phyloP scores from a whole-genome alignment of 2,797 vertebrate species.

The Tadarida brasiliensis region DNA sequence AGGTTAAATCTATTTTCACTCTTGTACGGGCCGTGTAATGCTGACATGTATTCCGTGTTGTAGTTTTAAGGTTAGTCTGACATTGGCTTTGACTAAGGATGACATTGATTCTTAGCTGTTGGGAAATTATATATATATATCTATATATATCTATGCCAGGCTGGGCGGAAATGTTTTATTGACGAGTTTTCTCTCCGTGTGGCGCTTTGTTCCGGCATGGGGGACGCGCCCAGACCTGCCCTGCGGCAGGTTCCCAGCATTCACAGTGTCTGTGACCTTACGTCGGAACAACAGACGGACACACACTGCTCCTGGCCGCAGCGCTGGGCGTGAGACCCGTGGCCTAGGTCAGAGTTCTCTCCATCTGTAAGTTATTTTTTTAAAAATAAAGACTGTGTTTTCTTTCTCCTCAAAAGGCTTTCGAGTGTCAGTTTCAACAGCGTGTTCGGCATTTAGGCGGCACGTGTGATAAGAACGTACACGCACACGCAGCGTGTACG shows the following conservation, averaged over 20 bases:
- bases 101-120: conserved; percentile 71
- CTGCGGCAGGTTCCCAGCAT: conserved; percentile 55
- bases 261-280: conserved; percentile 76
- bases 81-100: conserved; percentile 76
- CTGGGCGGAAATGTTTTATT: conserved; percentile 74
- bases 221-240: conserved; percentile 57
- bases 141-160: conserved; percentile 69
- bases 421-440: neutral
- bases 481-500: rapidly evolving
- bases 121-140: conserved; percentile 51
- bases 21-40: conserved; percentile 83
- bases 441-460: neutral
- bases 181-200: conserved; percentile 77
- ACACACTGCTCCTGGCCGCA: conserved; percentile 61
- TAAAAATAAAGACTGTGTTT: conserved; percentile 86
- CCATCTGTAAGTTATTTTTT: conserved; percentile 90
- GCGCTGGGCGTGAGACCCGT: conserved; percentile 64
- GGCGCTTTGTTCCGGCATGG: conserved; percentile 42
- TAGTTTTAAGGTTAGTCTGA: conserved; percentile 81
- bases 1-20: conserved; percentile 89
- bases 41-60: conserved; percentile 79
- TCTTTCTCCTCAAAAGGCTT: conserved; percentile 51
- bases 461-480: rapidly evolving
- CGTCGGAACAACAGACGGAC: neutral
- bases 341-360: conserved; percentile 72